These are phyloP conservation scores for Orbicella faveolata DNA, from an alignment of 64 coral and sea anemone genomes.

Conservation along the genomic window DNA sequence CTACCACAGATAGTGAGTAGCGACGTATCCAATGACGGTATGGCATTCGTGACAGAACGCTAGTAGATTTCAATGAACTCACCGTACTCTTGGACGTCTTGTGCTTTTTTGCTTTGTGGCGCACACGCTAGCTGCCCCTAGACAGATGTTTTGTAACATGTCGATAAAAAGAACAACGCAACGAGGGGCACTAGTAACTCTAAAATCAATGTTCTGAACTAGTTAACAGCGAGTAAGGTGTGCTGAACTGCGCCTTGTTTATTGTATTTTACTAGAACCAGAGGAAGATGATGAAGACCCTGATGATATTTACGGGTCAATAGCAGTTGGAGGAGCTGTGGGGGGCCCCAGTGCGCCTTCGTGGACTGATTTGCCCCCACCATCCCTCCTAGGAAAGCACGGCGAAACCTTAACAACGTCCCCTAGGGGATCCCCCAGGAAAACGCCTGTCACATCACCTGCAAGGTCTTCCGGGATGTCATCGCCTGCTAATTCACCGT, in stretches of 20 bases:
- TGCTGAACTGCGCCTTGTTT: background rate
- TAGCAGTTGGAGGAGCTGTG: background rate
- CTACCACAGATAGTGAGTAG: no score
- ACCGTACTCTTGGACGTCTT: no score
- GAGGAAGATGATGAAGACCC: slow-evolving; percentile 18
- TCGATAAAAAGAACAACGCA: no score
- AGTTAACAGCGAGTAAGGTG: background rate
- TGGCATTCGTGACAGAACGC: no score
- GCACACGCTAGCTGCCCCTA: no score
- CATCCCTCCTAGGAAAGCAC: slow-evolving; percentile 4
- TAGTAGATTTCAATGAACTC: no score
- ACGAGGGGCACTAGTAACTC: background rate
- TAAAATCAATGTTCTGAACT: no score
- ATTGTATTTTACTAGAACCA: background rate
- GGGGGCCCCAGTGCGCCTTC: slow-evolving; percentile 24
- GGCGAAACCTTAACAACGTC: background rate
- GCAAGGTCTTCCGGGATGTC: slow-evolving; percentile 33
- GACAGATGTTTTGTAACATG: no score
- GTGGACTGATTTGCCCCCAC: slow-evolving; percentile 29
- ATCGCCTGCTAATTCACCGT: slow-evolving; percentile 16
- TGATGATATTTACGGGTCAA: slow-evolving; percentile 24
- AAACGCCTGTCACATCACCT: slow-evolving; percentile 43
- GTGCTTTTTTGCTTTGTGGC: no score
- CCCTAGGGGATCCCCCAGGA: slow-evolving; percentile 36
- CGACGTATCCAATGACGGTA: no score